phyloP scores from a whole-genome alignment of 2,113 vertebrate genomes.

The Kryptolebias marmoratus region DNA sequence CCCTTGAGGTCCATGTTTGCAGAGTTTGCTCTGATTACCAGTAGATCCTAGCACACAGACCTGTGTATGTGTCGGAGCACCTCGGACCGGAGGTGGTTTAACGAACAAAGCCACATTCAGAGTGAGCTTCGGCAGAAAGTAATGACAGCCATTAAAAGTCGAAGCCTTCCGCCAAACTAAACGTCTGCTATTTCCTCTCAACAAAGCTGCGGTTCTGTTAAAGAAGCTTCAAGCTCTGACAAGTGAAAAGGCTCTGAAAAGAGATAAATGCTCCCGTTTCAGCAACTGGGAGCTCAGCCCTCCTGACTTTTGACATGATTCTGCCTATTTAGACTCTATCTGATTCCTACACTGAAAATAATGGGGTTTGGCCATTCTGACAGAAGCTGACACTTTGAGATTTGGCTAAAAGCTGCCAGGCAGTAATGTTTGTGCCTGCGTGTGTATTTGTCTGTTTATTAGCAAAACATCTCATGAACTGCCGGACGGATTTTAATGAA shows the following conservation, averaged over 20 bases:
- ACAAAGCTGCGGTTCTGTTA: conserved; percentile 64
- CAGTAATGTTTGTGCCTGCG: too few relatives aligned
- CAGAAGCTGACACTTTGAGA: conserved; percentile 10
- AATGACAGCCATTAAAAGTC: conserved; percentile 55
- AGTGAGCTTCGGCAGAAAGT: conserved; percentile 47
- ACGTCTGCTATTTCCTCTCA: conserved; percentile 40
- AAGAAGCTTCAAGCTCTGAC: conserved; percentile 52
- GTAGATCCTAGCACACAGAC: neutral
- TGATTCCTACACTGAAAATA: conserved; percentile 18
- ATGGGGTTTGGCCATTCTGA: neutral
- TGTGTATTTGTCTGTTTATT: too few relatives aligned
- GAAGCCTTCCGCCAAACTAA: conserved; percentile 37
- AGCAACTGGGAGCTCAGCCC: conserved; percentile 32
- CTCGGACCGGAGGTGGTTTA: conserved; percentile 8
- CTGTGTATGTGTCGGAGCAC: neutral
- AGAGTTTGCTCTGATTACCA: neutral
- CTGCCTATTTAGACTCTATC: conserved; percentile 21
- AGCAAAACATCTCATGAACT: too few relatives aligned
- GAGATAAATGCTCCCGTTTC: conserved; percentile 52
- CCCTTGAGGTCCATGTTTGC: too few relatives aligned
- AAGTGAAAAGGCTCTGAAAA: conserved; percentile 42
- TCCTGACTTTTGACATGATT: conserved; percentile 41
- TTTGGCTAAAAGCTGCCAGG: too few relatives aligned
- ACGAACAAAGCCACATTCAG: conserved; percentile 47
- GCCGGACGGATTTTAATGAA: too few relatives aligned